phyloP scores from a whole-genome alignment of 2,113 vertebrate species.

The Peromyscus polionotus region DNA sequence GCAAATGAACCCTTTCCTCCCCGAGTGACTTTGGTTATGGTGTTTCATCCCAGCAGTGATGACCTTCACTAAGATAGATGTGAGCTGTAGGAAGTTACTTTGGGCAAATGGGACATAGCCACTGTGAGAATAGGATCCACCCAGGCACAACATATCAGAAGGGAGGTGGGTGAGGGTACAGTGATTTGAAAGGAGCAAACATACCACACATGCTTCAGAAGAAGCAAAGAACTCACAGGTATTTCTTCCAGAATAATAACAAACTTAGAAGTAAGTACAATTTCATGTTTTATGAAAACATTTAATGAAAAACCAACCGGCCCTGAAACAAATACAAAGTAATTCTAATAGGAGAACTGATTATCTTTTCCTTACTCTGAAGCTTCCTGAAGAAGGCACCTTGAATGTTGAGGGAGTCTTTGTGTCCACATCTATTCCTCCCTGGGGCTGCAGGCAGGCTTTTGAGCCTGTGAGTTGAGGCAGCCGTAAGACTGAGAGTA shows the following conservation, averaged over 20 bases:
- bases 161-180: background rate
- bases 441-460: background rate
- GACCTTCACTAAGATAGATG: background rate
- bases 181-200: background rate
- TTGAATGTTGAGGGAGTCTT: too few relatives aligned
- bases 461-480: background rate
- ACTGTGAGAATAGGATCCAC: background rate
- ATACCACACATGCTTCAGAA: background rate
- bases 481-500: background rate
- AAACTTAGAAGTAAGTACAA: background rate
- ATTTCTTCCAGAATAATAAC: background rate
- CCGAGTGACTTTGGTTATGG: background rate
- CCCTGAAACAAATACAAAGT: background rate
- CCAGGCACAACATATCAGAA: background rate
- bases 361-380: background rate
- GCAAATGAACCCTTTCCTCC: background rate
- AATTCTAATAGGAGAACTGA: background rate
- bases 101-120: background rate
- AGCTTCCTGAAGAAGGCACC: background rate
- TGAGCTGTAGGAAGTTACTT: background rate
- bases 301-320: background rate
- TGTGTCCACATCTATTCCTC: background rate
- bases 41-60: background rate
- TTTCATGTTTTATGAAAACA: background rate
- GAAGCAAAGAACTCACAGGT: background rate